A percentile compares a stretch with the other conserved stretches of the same genome.
Conservation (phyloP, 1,140 invertebrate genomes). For the Drosophila neocordata region DNA sequence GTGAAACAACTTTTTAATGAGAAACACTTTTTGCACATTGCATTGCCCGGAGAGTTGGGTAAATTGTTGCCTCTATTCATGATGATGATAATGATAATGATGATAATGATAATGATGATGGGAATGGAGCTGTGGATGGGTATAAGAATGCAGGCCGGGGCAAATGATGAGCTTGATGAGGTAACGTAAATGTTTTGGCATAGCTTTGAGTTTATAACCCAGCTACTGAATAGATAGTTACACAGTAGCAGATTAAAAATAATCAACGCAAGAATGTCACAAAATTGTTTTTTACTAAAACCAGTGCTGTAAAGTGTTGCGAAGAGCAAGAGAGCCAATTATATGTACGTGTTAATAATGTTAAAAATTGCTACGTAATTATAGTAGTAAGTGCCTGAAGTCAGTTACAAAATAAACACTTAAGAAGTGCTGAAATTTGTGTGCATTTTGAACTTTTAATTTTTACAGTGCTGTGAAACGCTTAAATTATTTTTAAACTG, state of each 20-base stretch:
- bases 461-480: too few species aligned
- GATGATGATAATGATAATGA: conserved; percentile 19
- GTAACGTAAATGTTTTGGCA: conserved; percentile 7
- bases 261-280: background rate
- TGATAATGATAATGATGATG: background rate
- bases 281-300: background rate
- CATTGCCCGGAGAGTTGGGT: conserved; percentile 36
- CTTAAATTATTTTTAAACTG: too few species aligned
- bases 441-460: too few species aligned
- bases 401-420: too few species aligned
- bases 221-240: background rate
- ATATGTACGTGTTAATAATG: background rate
- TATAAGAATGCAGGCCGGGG: background rate
- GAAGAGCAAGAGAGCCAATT: background rate
- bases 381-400: too few species aligned
- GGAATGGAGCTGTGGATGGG: conserved; percentile 9
- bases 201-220: background rate
- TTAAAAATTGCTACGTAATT: too few species aligned
- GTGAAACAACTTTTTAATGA: conserved; percentile 78
- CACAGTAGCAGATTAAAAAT: background rate
- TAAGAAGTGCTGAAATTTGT: too few species aligned
- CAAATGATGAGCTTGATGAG: background rate
- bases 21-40: conserved; percentile 77
- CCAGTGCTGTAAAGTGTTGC: background rate
- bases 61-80: conserved; percentile 27